phyloP scores from a whole-genome alignment of 2,797 vertebrate genomes.

The Bryconaethiops microstoma region DNA sequence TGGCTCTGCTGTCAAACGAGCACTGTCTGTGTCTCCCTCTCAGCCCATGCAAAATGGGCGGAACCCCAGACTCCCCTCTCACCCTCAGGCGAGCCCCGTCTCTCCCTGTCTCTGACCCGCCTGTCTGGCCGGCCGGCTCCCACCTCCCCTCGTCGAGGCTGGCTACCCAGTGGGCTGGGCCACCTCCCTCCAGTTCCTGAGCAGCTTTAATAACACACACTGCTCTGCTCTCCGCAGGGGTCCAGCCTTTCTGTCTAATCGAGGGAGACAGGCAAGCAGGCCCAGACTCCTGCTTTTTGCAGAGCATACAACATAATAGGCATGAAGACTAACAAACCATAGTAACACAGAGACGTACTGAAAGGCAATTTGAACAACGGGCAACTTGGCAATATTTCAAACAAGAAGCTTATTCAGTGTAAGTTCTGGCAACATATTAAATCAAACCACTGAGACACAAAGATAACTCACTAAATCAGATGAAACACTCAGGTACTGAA shows the following conservation, averaged over 20 bases:
- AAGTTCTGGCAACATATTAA: too few relatives aligned
- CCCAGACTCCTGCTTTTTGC: slow-evolving; percentile 25
- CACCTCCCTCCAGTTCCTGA: slow-evolving; percentile 14
- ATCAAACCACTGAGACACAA: too few relatives aligned
- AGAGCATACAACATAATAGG: slow-evolving; percentile 25
- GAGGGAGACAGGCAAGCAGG: slow-evolving; percentile 41
- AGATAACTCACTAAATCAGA: too few relatives aligned
- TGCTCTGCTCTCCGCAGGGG: slow-evolving; percentile 53
- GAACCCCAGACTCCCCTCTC: slow-evolving; percentile 20
- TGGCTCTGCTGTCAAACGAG: neutral
- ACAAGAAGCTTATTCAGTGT: too few relatives aligned
- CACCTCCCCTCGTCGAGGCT: slow-evolving; percentile 17
- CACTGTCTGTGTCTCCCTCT: neutral
- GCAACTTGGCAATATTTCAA: too few relatives aligned
- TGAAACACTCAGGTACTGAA: too few relatives aligned
- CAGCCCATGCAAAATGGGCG: neutral
- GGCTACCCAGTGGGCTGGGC: neutral
- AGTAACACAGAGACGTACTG: neutral
- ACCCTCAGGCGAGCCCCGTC: slow-evolving; percentile 13
- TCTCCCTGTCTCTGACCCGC: slow-evolving; percentile 17
- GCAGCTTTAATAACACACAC: slow-evolving; percentile 57
- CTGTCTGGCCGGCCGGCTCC: slow-evolving; percentile 27
- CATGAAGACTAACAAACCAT: slow-evolving; percentile 8
- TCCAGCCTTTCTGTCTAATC: slow-evolving; percentile 54
- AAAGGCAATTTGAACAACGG: neutral